phyloP scores from a whole-genome alignment of 2,888 invertebrate genomes.

The Sesia apiformis region DNA sequence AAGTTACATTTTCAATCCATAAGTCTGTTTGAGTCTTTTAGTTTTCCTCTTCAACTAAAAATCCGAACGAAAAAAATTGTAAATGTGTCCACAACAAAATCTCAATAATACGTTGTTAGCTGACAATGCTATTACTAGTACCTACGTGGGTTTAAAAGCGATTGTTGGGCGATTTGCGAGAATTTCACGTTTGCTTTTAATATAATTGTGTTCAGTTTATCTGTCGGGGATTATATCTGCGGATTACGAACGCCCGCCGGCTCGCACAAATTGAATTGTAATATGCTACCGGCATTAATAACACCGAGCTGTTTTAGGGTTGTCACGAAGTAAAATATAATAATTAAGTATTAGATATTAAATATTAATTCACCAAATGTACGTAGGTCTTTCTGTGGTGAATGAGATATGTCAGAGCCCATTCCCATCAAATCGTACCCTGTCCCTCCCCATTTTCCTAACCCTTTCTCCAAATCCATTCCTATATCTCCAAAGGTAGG shows the following conservation, averaged over 20 bases:
- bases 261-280: constrained; percentile 69
- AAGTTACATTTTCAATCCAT: no score
- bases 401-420: no score
- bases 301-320: constrained; percentile 18
- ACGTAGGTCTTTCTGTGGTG: no score
- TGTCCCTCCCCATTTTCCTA: no score
- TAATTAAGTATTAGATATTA: no score
- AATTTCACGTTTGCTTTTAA: constrained; percentile 68
- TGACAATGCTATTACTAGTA: constrained; percentile 10
- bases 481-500: no score
- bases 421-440: no score
- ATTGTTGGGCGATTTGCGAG: constrained; percentile 47
- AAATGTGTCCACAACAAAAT: constrained; percentile 1
- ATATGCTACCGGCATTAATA: constrained; percentile 68
- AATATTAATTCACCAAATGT: no score
- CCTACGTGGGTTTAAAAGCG: constrained; percentile 11
- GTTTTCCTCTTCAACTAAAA: no score
- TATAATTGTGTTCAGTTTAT: constrained; percentile 68
- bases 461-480: no score
- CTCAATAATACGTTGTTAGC: constrained; percentile 2
- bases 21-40: no score
- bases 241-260: constrained; percentile 34
- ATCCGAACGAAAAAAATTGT: not conserved
- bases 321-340: not conserved
- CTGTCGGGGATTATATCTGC: constrained; percentile 52